Conservation (phyloP, 2,797 vertebrate genomes). For the Eleutherodactylus coqui region DNA sequence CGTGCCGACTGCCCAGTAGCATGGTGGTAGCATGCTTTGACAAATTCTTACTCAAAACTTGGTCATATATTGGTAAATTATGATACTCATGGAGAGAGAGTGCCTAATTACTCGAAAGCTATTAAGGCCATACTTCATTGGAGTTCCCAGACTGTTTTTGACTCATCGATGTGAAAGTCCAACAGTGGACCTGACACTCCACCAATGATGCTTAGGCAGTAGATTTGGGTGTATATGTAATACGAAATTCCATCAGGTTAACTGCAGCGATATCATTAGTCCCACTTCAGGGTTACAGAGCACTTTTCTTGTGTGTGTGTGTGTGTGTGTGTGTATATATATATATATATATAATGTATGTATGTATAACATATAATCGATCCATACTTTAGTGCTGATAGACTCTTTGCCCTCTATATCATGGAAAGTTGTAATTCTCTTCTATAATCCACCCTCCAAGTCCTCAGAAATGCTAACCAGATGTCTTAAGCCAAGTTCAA, state of each 20-base stretch:
- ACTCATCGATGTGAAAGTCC: background rate
- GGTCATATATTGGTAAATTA: no score
- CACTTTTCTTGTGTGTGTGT: background rate
- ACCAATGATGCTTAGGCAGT: background rate
- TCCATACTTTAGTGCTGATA: background rate
- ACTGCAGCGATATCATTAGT: background rate
- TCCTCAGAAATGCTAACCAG: constrained; percentile 59
- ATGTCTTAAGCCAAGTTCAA: constrained; percentile 61
- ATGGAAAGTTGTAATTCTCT: constrained; percentile 50
- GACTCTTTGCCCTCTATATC: constrained; percentile 29
- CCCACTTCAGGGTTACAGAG: background rate
- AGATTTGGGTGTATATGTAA: background rate
- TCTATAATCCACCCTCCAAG: constrained; percentile 50
- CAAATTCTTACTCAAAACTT: no score
- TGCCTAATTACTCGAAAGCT: no score
- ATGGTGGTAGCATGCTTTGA: no score
- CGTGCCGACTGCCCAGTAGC: no score
- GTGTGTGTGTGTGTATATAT: no score
- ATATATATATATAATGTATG: background rate
- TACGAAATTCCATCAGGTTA: background rate
- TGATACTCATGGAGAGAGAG: no score
- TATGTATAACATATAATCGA: background rate
- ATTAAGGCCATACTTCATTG: no score
- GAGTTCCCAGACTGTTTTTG: background rate
- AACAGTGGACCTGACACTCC: background rate